Conservation (phyloP, 1,140 invertebrate genomes). For the Eumaeus atala region DNA sequence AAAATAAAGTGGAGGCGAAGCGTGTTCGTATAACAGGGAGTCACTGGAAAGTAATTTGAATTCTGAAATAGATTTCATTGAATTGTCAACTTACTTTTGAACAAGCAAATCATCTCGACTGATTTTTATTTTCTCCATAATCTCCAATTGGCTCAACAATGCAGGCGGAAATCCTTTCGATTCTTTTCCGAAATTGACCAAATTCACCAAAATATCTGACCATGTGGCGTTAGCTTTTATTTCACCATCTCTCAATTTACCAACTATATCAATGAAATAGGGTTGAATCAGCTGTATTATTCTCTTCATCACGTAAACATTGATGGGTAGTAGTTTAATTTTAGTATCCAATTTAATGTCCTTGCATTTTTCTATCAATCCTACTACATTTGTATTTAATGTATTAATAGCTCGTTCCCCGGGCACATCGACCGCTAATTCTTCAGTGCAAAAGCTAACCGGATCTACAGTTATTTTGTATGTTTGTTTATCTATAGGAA, state of each 20-base stretch:
- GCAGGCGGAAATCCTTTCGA: constrained; percentile 41
- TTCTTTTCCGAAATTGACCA: constrained; percentile 36
- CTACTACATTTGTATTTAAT: constrained; percentile 31
- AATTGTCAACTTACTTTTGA: constrained; percentile 27
- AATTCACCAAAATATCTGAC: constrained; percentile 30
- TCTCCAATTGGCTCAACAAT: constrained; percentile 37
- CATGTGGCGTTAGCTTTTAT: constrained; percentile 5
- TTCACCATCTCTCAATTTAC: constrained; percentile 22
- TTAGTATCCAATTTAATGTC: constrained; percentile 26
- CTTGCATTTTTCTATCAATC: constrained; percentile 27
- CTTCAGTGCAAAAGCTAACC: constrained; percentile 25
- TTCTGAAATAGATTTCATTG: neutral
- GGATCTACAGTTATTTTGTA: constrained; percentile 29
- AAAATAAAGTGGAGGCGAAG: too few relatives aligned
- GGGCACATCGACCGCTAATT: constrained; percentile 47
- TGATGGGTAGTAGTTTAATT: constrained; percentile 50
- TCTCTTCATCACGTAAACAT: constrained; percentile 56
- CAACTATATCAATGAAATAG: constrained; percentile 32
- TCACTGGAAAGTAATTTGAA: neutral
- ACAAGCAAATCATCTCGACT: constrained; percentile 21
- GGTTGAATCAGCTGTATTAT: constrained; percentile 42
- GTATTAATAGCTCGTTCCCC: constrained; percentile 28
- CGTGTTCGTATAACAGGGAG: too few relatives aligned
- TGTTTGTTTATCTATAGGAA: constrained; percentile 43
- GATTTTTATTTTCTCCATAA: constrained; percentile 30